A percentile compares a stretch with the other conserved stretches of the same genome.
These are phyloP conservation scores for Danaus plexippus DNA, from an alignment of 1,140 invertebrate genomes.

Conservation along the genomic window DNA sequence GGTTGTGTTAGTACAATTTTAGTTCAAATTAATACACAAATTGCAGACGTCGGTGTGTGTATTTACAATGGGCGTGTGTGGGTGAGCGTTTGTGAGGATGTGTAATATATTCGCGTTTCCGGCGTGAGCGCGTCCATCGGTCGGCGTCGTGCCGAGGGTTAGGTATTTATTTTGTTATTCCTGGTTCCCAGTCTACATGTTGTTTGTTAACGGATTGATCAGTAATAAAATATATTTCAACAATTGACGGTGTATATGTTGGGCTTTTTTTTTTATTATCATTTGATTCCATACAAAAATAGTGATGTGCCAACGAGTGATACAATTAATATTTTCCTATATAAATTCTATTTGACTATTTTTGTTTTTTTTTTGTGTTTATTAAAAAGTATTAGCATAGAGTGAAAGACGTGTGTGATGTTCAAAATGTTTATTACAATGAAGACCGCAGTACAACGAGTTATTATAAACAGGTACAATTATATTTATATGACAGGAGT, in stretches of 20 bases:
- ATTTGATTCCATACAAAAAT: too few relatives aligned
- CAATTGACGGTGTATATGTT: conserved; percentile 28
- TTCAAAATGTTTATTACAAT: conserved; percentile 70
- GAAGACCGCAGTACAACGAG: conserved; percentile 59
- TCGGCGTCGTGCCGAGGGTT: conserved; percentile 59
- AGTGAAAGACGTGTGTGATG: conserved; percentile 22
- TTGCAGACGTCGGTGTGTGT: conserved; percentile 29
- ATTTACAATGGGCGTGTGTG: conserved; percentile 25
- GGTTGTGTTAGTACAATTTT: conserved; percentile 63
- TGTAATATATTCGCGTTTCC: too few relatives aligned
- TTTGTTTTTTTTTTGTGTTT: too few relatives aligned
- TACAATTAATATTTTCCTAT: too few relatives aligned
- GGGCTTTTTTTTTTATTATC: background rate
- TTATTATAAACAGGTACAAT: conserved; percentile 69
- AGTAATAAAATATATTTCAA: conserved; percentile 65
- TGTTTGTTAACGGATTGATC: conserved; percentile 67
- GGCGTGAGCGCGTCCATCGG: too few relatives aligned
- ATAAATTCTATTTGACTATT: too few relatives aligned
- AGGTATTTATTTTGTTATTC: conserved; percentile 69
- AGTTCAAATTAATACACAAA: conserved; percentile 39
- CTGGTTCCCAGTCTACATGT: conserved; percentile 66
- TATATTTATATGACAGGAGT: conserved; percentile 44
- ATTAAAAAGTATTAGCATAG: conserved; percentile 1
- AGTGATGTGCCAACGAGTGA: too few relatives aligned
- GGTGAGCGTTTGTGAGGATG: too few relatives aligned